Evolutionary conservation across 2,113 vertebrate species (phyloP).

Genomic region (Neolamprologus modestus): DNA sequence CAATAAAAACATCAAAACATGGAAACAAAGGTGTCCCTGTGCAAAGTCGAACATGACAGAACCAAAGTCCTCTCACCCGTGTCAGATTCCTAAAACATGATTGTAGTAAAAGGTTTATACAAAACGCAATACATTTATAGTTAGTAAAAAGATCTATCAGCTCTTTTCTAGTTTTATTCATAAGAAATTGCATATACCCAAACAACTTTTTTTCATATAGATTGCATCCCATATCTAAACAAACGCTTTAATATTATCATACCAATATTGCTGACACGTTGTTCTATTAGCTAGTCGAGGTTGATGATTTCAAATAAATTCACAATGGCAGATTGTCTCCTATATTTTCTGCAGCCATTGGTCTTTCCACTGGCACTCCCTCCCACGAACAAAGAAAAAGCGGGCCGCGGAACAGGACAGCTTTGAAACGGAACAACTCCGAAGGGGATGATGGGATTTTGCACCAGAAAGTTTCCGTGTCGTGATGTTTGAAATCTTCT

Average conservation of each 20-base stretch:
- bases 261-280: conserved; percentile 72
- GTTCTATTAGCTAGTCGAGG: conserved; percentile 51
- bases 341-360: conserved; percentile 44
- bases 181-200: conserved; percentile 82
- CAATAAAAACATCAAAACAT: conserved; percentile 94
- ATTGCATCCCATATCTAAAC: conserved; percentile 71
- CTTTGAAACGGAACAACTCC: conserved; percentile 18
- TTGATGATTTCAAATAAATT: conserved; percentile 45
- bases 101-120: conserved; percentile 77
- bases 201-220: conserved; percentile 54
- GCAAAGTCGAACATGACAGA: conserved; percentile 65
- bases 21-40: conserved; percentile 82
- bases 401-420: not conserved
- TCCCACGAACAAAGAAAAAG: conserved; percentile 1
- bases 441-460: conserved; percentile 71
- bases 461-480: conserved; percentile 89
- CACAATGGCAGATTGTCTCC: conserved; percentile 70
- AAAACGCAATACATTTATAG: conserved; percentile 71
- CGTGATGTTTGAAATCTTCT: conserved; percentile 81
- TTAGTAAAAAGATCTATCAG: conserved; percentile 73
- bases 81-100: conserved; percentile 65
- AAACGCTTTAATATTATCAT: conserved; percentile 59
- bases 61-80: conserved; percentile 57
- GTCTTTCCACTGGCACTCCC: not conserved
- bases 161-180: conserved; percentile 61